These are phyloP conservation scores for Globicephala melas DNA, from an alignment of 2,113 vertebrate genomes.

Conservation along the genomic window DNA sequence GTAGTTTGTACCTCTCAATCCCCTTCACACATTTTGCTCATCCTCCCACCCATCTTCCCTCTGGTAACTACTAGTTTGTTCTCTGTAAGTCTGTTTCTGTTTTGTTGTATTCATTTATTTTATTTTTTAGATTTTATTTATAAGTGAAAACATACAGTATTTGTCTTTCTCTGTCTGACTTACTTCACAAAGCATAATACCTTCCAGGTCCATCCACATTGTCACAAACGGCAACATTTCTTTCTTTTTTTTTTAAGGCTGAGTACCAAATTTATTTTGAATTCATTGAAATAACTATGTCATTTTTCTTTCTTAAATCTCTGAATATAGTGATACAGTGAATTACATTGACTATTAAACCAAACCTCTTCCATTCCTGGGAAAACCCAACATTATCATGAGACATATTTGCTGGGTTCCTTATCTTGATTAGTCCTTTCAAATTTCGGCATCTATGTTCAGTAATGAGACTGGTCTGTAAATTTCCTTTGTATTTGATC, in stretches of 20 bases:
- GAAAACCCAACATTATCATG: neutral
- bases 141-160: neutral
- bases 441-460: neutral
- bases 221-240: neutral
- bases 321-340: neutral
- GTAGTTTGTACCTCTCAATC: neutral
- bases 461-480: neutral
- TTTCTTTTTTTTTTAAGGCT: neutral
- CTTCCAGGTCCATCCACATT: neutral
- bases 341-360: neutral
- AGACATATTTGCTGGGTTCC: neutral
- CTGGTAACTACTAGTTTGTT: neutral
- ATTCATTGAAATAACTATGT: neutral
- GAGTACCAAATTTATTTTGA: neutral
- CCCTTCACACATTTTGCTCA: neutral
- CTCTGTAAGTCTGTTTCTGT: neutral
- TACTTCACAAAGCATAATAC: neutral
- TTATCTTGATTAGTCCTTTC: neutral
- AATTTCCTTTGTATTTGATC: neutral
- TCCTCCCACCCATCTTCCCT: neutral
- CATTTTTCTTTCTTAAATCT: neutral
- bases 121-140: neutral
- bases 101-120: neutral
- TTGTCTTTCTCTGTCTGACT: neutral
- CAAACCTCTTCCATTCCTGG: neutral